Conservation (phyloP, 2,888 invertebrate genomes). For the Cataglyphis albicans region DNA sequence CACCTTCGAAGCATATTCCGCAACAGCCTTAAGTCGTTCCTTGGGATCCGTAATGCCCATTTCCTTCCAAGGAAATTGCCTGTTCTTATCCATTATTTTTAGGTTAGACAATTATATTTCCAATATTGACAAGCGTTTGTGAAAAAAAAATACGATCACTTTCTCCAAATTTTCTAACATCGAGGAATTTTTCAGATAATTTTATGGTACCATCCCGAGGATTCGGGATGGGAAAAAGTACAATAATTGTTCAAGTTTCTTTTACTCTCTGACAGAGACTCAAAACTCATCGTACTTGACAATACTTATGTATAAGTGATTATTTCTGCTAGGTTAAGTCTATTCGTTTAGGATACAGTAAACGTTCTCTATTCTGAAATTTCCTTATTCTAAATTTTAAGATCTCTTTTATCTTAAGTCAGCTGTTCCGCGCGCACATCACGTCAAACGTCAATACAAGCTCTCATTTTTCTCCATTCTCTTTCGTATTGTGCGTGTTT, state of each 20-base stretch:
- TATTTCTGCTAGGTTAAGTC: too few relatives aligned
- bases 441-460: background rate
- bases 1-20: constrained; percentile 90
- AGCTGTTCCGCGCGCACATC: background rate
- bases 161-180: background rate
- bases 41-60: constrained; percentile 88
- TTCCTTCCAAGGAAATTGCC: constrained; percentile 75
- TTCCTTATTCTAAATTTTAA: background rate
- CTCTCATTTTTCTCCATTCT: background rate
- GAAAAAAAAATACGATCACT: background rate
- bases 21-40: constrained; percentile 89
- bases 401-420: background rate
- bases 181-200: background rate
- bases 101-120: constrained; percentile 65
- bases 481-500: background rate
- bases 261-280: background rate
- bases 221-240: background rate
- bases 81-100: constrained; percentile 72
- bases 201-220: background rate
- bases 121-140: background rate
- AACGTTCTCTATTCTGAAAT: background rate
- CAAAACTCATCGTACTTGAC: background rate
- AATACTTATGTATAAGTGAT: background rate
- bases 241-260: constrained; percentile 3
- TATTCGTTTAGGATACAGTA: background rate